Conservation (phyloP, 2,888 invertebrate genomes). For the Perdita meconis region DNA sequence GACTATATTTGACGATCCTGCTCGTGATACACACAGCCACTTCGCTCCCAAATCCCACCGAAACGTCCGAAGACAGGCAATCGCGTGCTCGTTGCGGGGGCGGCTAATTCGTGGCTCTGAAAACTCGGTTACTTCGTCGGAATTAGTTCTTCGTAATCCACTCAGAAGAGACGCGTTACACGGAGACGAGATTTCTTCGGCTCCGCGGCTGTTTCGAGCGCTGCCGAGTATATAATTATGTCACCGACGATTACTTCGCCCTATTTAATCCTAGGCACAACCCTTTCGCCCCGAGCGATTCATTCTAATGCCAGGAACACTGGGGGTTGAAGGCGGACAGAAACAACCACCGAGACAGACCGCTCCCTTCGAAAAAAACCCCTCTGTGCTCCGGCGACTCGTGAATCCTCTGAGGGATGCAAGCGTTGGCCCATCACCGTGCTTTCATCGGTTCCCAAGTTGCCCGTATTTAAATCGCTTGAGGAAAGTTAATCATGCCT, state of each 20-base stretch:
- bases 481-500: background rate
- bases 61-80: background rate
- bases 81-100: background rate
- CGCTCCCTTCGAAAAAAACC: constrained; percentile 30
- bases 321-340: constrained; percentile 6
- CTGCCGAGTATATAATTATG: constrained; percentile 62
- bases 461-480: background rate
- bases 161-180: constrained; percentile 11
- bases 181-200: constrained; percentile 20
- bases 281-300: constrained; percentile 50
- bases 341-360: constrained; percentile 8
- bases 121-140: constrained; percentile 6
- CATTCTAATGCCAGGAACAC: constrained; percentile 47
- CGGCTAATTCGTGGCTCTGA: background rate
- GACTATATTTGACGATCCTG: too few relatives aligned
- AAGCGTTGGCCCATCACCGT: background rate
- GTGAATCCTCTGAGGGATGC: background rate
- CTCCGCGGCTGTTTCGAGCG: constrained; percentile 22
- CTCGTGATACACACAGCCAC: too few relatives aligned
- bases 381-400: background rate
- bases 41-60: background rate
- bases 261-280: constrained; percentile 66
- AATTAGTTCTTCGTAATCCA: constrained; percentile 40
- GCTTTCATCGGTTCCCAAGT: background rate
- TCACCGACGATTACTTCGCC: constrained; percentile 59